phyloP scores from a whole-genome alignment of 2,888 invertebrate genomes.

The Anticlea derivata region DNA sequence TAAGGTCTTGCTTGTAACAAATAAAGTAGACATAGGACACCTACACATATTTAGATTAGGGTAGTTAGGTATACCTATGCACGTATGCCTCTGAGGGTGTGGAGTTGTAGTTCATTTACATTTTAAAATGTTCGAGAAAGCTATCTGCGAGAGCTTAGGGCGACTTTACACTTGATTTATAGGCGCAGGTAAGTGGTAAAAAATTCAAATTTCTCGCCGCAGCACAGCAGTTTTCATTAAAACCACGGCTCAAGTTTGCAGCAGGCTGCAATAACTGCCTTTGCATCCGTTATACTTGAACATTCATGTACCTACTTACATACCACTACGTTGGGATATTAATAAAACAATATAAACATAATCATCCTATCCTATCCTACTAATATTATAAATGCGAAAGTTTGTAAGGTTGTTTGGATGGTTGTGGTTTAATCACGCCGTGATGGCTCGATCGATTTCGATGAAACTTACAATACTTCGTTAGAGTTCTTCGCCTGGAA shows the following conservation, averaged over 20 bases:
- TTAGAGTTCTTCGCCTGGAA: no score
- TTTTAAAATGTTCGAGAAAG: slow-evolving; percentile 75
- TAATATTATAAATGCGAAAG: no score
- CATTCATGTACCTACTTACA: background rate
- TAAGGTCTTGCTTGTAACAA: no score
- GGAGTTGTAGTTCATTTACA: slow-evolving; percentile 70
- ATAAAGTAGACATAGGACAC: background rate
- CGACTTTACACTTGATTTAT: slow-evolving; percentile 79
- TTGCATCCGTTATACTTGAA: slow-evolving; percentile 30
- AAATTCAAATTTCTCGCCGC: slow-evolving; percentile 74
- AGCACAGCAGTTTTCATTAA: slow-evolving; percentile 54
- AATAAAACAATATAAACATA: no score
- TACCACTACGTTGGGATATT: background rate
- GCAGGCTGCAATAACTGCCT: slow-evolving; percentile 59
- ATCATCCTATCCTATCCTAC: no score
- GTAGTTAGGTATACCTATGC: background rate
- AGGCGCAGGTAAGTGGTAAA: slow-evolving; percentile 79
- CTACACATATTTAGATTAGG: background rate
- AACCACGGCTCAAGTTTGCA: slow-evolving; percentile 51
- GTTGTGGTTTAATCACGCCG: no score
- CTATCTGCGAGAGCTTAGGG: slow-evolving; percentile 74
- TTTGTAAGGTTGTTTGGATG: no score
- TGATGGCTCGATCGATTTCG: no score
- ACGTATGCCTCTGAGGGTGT: slow-evolving; percentile 30
- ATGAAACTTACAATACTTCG: no score